A percentile compares a stretch with the other conserved stretches of the same genome.
phyloP scores from a whole-genome alignment of 2,888 invertebrate genomes.

The Drosophila niveifrons region DNA sequence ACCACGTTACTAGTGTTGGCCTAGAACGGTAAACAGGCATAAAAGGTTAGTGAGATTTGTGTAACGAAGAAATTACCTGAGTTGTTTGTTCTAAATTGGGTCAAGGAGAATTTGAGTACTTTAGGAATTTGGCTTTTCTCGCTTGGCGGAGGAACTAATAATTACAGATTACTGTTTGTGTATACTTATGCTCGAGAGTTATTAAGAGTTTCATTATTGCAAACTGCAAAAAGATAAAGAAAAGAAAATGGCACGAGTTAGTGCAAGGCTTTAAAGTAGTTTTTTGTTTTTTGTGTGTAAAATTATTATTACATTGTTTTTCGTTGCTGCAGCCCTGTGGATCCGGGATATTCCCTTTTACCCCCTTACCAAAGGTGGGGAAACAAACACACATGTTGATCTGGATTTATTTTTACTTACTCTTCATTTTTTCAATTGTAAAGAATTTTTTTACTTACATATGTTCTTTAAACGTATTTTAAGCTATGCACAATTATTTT shows the following conservation, averaged over 20 bases:
- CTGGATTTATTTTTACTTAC: slow-evolving; percentile 81
- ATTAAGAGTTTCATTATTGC: slow-evolving; percentile 79
- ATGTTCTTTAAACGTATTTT: slow-evolving; percentile 67
- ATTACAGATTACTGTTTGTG: slow-evolving; percentile 19
- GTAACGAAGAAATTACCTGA: slow-evolving; percentile 69
- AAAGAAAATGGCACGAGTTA: slow-evolving; percentile 79
- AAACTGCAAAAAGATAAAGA: slow-evolving; percentile 82
- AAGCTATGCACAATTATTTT: slow-evolving; percentile 74
- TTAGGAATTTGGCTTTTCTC: slow-evolving; percentile 36
- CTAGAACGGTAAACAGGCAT: slow-evolving; percentile 78
- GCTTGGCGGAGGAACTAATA: slow-evolving; percentile 60
- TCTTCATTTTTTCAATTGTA: slow-evolving; percentile 74
- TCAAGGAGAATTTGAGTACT: slow-evolving; percentile 32
- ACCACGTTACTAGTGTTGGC: slow-evolving; percentile 76
- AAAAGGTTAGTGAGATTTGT: slow-evolving; percentile 73
- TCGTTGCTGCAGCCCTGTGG: slow-evolving; percentile 15
- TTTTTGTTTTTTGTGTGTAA: slow-evolving; percentile 35
- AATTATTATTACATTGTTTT: slow-evolving; percentile 20
- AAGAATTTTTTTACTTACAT: slow-evolving; percentile 77
- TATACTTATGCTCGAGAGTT: slow-evolving; percentile 64
- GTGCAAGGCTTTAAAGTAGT: slow-evolving; percentile 61
- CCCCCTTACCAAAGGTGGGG: slow-evolving; percentile 82
- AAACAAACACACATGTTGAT: slow-evolving; percentile 82
- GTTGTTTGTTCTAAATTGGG: slow-evolving; percentile 40
- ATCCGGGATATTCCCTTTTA: slow-evolving; percentile 68